These are phyloP conservation scores for Halocynthia roretzi DNA, from an alignment of 23 tunicate species.

Conservation along the genomic window DNA sequence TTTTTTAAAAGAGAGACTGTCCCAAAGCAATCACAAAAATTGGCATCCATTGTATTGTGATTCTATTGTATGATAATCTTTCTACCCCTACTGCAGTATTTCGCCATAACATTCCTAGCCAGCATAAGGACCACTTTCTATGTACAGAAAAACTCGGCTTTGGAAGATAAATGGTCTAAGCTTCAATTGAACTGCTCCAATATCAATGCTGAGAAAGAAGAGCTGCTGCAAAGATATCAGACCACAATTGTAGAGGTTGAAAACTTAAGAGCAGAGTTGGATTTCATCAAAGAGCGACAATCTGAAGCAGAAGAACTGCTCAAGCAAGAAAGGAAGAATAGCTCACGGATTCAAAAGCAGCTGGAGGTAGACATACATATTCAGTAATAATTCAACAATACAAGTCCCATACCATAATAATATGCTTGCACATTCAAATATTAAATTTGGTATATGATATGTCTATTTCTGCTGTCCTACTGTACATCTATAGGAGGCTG, in stretches of 20 bases:
- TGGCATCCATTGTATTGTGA: neutral
- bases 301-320: neutral
- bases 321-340: neutral
- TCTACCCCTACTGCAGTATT: neutral
- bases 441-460: too few relatives aligned
- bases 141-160: neutral
- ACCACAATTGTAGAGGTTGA: neutral
- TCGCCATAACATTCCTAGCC: neutral
- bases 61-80: neutral
- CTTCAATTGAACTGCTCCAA: neutral
- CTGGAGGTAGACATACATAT: conserved; percentile 5
- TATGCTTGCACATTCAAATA: too few relatives aligned
- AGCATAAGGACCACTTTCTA: neutral
- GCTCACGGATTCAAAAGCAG: neutral
- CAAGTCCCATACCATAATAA: neutral
- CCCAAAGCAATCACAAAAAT: neutral
- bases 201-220: neutral
- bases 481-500: neutral
- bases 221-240: neutral
- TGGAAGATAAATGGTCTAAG: neutral
- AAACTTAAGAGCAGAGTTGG: neutral
- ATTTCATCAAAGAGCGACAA: neutral
- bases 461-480: too few relatives aligned
- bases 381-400: neutral
- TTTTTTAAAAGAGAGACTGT: neutral